These are phyloP conservation scores for Forbesichthys papilliferus DNA, from an alignment of 2,113 vertebrate genomes.

Conservation along the genomic window DNA sequence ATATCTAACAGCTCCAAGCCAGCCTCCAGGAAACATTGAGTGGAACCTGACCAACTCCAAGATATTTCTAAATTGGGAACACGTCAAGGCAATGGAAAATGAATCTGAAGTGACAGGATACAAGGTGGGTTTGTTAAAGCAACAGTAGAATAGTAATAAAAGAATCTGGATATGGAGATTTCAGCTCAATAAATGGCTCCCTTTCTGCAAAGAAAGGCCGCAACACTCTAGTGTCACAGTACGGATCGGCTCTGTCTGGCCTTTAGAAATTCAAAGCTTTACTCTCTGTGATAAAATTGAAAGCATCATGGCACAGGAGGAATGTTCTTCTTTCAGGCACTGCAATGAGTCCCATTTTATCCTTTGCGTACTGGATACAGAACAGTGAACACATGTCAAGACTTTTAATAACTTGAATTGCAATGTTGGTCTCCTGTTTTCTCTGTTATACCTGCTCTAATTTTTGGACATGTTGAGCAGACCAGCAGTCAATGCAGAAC, in stretches of 20 bases:
- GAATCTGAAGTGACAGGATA: slow-evolving; percentile 90
- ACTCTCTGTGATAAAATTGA: slow-evolving; percentile 62
- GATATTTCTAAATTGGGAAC: slow-evolving; percentile 89
- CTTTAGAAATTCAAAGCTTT: slow-evolving; percentile 71
- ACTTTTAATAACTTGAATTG: slow-evolving; percentile 12
- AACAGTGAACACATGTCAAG: background rate
- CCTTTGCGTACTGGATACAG: no score
- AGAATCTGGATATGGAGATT: slow-evolving; percentile 49
- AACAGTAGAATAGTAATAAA: slow-evolving; percentile 34
- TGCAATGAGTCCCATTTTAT: no score
- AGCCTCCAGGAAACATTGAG: slow-evolving; percentile 83
- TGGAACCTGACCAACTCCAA: slow-evolving; percentile 89
- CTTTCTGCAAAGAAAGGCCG: slow-evolving; percentile 51
- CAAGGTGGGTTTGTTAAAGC: slow-evolving; percentile 80
- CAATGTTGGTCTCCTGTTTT: slow-evolving; percentile 7
- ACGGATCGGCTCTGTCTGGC: slow-evolving; percentile 62
- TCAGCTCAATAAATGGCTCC: slow-evolving; percentile 57
- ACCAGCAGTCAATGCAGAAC: background rate
- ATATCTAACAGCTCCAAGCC: slow-evolving; percentile 82
- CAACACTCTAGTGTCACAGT: slow-evolving; percentile 47
- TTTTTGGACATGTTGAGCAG: slow-evolving; percentile 15
- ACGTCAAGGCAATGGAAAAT: slow-evolving; percentile 88
- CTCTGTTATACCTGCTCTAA: background rate
- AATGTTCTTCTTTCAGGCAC: slow-evolving; percentile 1
- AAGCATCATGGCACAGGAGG: slow-evolving; percentile 15